Base-by-base conservation (phyloP, 2,888 invertebrate genomes). In the Polyommatus iphigenia region DNA sequence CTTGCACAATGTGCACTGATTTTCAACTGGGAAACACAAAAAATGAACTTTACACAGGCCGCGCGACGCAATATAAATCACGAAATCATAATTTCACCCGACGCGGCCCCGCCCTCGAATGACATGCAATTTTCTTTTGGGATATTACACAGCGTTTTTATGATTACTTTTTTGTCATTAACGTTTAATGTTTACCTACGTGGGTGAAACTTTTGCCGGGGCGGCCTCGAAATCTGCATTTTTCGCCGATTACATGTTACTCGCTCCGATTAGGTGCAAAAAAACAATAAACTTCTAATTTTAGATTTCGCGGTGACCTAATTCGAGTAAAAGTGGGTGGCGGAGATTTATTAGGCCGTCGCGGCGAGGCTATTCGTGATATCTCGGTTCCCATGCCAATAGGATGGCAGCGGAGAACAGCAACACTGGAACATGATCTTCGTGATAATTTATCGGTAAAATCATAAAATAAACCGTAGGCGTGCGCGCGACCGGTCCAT, bases 381-480 rank as follows among this genome's bases (percentile, higher is more conserved):
- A 81, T 80, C 83, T 83, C 77, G 82, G 87, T 91, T 90, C 90
- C 88, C 89, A 90, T 88, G 89, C 86, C 88, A 87, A 86, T 87
- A 85, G 86, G 85, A 85, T 82, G 83, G 85, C 84, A 81, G 85
- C 85, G 85, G 85, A 86, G 88, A 84, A 87, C 87, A 87, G 85
- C 87, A 88, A 86, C 87, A 88, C 87, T 86, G 86, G 85, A 89
- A 91, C 91, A 91, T 91, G 89, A 90, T 91, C 88, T 89, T 90
- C 89, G 91, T 91, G 89, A 91, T 91, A 91, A 92, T 91, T 90
- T 90, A 90, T 90, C 87, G 86, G 87, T 87, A 87, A 89, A 86
- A 88, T 86, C 87, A 81, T 81, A 82, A 85, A 87, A 85, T 89
- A 89, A 89, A 90, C 89, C 88, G 88, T 89, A 89, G 88, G 85